Evolutionary conservation across 2,888 invertebrate species (phyloP), one percentile per base, ranked within the genome.

Genomic region (Euproctis similis): DNA sequence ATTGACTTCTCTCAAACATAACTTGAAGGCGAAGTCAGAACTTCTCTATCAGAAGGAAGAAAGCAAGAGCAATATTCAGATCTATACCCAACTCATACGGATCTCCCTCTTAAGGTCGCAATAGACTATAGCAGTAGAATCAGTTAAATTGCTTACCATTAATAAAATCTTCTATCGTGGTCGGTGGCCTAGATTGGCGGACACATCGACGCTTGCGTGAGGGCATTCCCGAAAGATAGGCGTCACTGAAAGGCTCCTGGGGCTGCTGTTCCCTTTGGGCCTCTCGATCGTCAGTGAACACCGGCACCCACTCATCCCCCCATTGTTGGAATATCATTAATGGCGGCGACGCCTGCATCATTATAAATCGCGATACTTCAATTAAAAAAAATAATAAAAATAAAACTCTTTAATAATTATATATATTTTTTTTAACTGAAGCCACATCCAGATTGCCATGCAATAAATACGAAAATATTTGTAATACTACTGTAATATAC

Each of bases 141-240:
- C n/a, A n/a, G n/a, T n/a, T n/a, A n/a, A 18, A 21, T 10, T 12
- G 9, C 47, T 17, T 34, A 77, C 80, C 76, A 20, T 55, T 57
- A 32, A 76, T 56, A 28, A 80, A 59, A 3, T 53, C 65, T 8
- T 65, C 60, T 8, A 78, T 59, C 0, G 63, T 68, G 1, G 63
- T 46, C 0, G 72, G 45, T 4, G 80, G 75, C 1, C 75, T 52
- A 2, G 57, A 24, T 26, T 68, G 63, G 1, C 71, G 62, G 19
- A 92, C 85, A 40, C 95, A 87, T 67, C 94, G 93, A 41, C 96
- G 90, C 35, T 96, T 88, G 70, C 96, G 94, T 20, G 92, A 90
- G 8, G 97, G 95, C 91, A 97, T 92, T 7, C 95, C 94, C 5
- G 92, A 89, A 23, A 96, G 81, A 70, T 97, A 97, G 0, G 94